Evolutionary conservation across 2,888 invertebrate species (phyloP).

Genomic region (Plebejus melissa): DNA sequence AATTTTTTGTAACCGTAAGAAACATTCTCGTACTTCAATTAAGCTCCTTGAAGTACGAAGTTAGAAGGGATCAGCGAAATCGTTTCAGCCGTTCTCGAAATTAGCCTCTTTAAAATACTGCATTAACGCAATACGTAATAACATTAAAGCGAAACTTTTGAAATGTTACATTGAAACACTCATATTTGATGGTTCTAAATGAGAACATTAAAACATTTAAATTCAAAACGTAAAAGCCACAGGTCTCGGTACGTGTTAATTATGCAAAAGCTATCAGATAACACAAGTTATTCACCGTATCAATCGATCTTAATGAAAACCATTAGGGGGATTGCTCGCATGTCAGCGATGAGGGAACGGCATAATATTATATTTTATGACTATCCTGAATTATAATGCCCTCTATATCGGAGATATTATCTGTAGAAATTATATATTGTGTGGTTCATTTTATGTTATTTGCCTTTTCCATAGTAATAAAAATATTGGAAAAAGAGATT

Average conservation of each 20-base stretch:
- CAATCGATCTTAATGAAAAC: conserved; percentile 20
- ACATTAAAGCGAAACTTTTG: no score
- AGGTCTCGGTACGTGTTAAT: background rate
- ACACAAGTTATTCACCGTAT: conserved; percentile 2
- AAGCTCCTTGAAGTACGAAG: no score
- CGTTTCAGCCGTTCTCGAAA: no score
- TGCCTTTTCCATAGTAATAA: background rate
- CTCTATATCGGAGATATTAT: background rate
- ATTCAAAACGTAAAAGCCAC: background rate
- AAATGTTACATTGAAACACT: background rate
- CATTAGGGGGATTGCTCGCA: conserved; percentile 10
- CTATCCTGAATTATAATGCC: background rate
- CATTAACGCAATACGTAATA: no score
- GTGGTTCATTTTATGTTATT: background rate
- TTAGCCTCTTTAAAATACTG: no score
- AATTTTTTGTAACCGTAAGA: no score
- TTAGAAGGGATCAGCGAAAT: no score
- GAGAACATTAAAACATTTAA: background rate
- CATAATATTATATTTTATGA: conserved; percentile 3
- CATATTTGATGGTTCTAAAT: background rate
- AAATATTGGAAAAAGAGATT: no score
- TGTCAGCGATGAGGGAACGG: background rate
- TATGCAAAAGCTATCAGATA: background rate
- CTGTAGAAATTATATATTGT: background rate
- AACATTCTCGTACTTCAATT: no score